Base-by-base conservation (phyloP, 2,113 vertebrate species). In the Orcinus orca region DNA sequence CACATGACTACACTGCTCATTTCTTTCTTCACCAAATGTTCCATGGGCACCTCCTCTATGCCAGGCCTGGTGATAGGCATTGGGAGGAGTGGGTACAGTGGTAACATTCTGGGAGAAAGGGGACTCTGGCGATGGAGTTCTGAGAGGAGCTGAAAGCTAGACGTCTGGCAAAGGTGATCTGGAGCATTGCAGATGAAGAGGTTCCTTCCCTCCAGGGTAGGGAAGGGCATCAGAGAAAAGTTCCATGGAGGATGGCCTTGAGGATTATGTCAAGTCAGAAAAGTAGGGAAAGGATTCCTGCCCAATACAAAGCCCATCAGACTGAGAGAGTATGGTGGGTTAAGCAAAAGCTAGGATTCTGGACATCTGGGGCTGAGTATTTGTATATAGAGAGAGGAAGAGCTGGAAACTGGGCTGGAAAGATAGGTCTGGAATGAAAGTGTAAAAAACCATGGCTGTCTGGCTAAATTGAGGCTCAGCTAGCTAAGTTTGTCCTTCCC, bases 71-170 rank as follows among this genome's bases (percentile, higher is more conserved):
- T 29, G 6, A 41, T 65, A 77, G 47, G 31, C 63, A 80, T 87
- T 95, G 10, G 9, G 44, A 90, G 17, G n/a, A 50, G 58, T 18
- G 3, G 36, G 3, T 94, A 79, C 20, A 71, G 26, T 87, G 50
- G 26, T 96, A 83, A 92, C 14, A 20, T 84, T 79, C 47, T 92
- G 41, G 50, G 33, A 83, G 41, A 50, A 68, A 17, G 74, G 23
- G n/a, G 5, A 14, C 29, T 70, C 31, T 88, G 26, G 41, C 13
- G 6, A 68, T 89, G 38, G 12, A 53, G 47, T 94, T 95, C 17
- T 92, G 74, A 89, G 62, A 95, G 29, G 17, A 89, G n/a, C 53
- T 85, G 31, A 88, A 94, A 83, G 33, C 47, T 82, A 93, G 55
- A 79, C 38, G 63, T 44, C 73, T 95, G 44, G 55, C 73, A 77